Base-by-base conservation (phyloP, 2,888 invertebrate genomes). In the Eumacrocentrus americanus region DNA sequence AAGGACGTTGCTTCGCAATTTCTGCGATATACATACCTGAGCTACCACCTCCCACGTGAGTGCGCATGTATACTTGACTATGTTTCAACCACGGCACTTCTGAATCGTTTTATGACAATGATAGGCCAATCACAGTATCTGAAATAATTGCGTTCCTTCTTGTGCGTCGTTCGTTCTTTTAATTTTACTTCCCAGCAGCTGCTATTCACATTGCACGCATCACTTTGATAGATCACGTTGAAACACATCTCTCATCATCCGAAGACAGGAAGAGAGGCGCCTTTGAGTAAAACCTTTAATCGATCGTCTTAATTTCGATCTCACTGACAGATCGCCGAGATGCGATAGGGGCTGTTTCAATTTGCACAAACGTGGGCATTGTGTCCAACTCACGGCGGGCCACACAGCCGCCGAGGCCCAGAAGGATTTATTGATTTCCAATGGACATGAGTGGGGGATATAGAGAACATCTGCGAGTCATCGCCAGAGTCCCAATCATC, bases 311-410 rank as follows among this genome's bases (percentile, higher is more conserved):
- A 46, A 20, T 46, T 46, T 22, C 2, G 20, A 18, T 42, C 14
- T 18, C 7, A 20, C 12, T 46, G 46, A 46, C 46, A 20, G 22
- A 18, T 20, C 20, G 25, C 20, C 18, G 12, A 7, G 2, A 35
- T 42, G 9, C 12, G n/a, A 18, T 18, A 18, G 18, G 14, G 7
- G 9, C 12, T 1, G 11, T 37, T 37, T 57, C 48, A 57, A 57
- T 57, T 57, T 48, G 56, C 37, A 57, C 37, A 56, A 56, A 37
- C 23, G 53, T 22, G 40, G 38, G 47, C 47, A 56, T 47, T 56
- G 47, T 56, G 18, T 11, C 14, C 14, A 14, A 29, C 14, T 3
- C 25, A n/a, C 23, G 18, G n/a, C 14, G 37, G 37, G 0, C 48
- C 18, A 37, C 42, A 23, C n/a, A n/a, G n/a, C n/a, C n/a, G n/a